Evolutionary conservation across 2,888 invertebrate genomes (phyloP).

Genomic region (Acanthopleura granulata): DNA sequence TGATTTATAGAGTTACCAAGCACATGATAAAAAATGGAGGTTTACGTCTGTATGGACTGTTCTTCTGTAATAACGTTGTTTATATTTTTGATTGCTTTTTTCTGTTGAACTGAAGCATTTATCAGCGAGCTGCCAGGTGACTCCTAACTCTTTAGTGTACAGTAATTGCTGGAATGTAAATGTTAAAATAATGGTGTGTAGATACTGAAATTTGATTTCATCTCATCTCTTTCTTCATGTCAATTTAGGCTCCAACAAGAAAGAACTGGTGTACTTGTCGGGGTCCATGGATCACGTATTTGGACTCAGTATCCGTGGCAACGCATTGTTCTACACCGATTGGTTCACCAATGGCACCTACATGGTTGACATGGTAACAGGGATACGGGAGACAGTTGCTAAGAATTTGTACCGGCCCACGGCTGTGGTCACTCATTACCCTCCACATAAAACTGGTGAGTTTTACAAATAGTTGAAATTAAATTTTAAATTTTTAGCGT

Average conservation of each 20-base stretch:
- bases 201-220: neutral
- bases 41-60: too few species aligned
- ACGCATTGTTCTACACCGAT: slow-evolving; percentile 49
- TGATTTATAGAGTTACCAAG: too few species aligned
- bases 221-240: neutral
- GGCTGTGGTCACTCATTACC: slow-evolving; percentile 46
- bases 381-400: slow-evolving; percentile 39
- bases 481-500: too few species aligned
- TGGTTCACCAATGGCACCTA: slow-evolving; percentile 44
- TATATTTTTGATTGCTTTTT: too few species aligned
- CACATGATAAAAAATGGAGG: too few species aligned
- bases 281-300: slow-evolving; percentile 42
- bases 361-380: slow-evolving; percentile 50
- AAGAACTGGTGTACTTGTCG: slow-evolving; percentile 40
- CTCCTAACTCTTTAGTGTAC: too few species aligned
- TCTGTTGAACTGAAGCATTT: too few species aligned
- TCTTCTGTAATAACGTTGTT: too few species aligned
- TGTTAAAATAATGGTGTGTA: neutral
- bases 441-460: slow-evolving; percentile 41
- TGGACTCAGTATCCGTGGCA: slow-evolving; percentile 43
- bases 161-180: too few species aligned
- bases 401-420: slow-evolving; percentile 47
- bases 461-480: too few species aligned
- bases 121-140: too few species aligned
- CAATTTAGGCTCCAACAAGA: slow-evolving; percentile 32